Percentiles rank a stretch among this genome's conserved stretches.
Conservation (phyloP, 2,888 invertebrate species). For the Thera obeliscata region DNA sequence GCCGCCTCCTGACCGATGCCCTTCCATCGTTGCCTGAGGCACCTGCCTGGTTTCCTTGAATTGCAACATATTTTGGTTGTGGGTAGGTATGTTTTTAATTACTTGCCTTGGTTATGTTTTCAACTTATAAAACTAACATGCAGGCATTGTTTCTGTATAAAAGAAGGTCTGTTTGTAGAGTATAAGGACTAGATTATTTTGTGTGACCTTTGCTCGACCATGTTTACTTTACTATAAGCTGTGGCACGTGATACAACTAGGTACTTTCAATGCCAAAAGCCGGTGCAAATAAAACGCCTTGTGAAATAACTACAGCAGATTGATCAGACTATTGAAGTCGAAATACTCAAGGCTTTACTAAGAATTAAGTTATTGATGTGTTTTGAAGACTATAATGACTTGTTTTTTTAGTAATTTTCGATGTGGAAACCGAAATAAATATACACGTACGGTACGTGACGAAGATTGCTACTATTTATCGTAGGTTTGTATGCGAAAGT, state of each 20-base stretch:
- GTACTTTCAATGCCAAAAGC: not conserved
- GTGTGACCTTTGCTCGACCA: not conserved
- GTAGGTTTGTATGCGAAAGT: too few species aligned
- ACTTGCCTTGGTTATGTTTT: too few species aligned
- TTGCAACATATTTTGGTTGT: slow-evolving; percentile 15
- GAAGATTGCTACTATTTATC: too few species aligned
- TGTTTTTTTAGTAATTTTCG: slow-evolving; percentile 40
- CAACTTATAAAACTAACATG: too few species aligned
- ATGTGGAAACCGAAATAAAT: slow-evolving; percentile 23
- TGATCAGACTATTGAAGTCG: slow-evolving; percentile 14
- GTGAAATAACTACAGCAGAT: slow-evolving; percentile 41
- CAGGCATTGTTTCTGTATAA: not conserved
- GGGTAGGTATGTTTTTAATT: too few species aligned
- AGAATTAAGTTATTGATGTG: slow-evolving; percentile 11
- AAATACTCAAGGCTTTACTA: slow-evolving; percentile 20
- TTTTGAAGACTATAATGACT: slow-evolving; percentile 40
- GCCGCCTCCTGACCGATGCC: slow-evolving; percentile 34
- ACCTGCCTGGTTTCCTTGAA: slow-evolving; percentile 26
- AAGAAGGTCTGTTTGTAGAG: not conserved
- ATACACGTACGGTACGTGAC: too few species aligned
- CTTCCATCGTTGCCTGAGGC: slow-evolving; percentile 23
- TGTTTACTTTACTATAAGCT: slow-evolving; percentile 6
- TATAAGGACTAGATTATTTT: too few species aligned
- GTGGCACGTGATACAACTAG: slow-evolving; percentile 20
- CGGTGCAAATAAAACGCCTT: slow-evolving; percentile 41